Evolutionary conservation across 2,888 invertebrate genomes (phyloP).

Genomic region (Cryptops parisi): DNA sequence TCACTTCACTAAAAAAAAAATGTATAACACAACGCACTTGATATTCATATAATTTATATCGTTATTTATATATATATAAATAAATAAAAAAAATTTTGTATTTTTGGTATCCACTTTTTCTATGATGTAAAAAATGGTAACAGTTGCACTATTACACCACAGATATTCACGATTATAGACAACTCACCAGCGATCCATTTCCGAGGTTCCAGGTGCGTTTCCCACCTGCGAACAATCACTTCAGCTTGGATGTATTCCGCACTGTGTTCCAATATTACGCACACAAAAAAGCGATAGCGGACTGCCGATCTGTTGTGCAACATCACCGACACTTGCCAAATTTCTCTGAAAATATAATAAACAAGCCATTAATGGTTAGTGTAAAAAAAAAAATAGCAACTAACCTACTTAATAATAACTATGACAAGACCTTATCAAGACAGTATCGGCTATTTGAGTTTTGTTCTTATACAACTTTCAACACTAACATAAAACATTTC

Average conservation of each 20-base stretch:
- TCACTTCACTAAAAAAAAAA: no score
- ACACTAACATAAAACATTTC: no score
- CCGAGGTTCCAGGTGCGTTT: slow-evolving; percentile 56
- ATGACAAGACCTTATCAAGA: no score
- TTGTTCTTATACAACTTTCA: no score
- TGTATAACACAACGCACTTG: no score
- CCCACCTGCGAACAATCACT: slow-evolving; percentile 60
- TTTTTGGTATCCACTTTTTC: no score
- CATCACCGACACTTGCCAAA: background rate
- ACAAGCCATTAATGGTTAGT: background rate
- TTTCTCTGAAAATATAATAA: slow-evolving; percentile 2
- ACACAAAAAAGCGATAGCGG: slow-evolving; percentile 50
- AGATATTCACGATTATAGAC: background rate
- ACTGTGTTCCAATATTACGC: slow-evolving; percentile 46
- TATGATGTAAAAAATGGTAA: background rate
- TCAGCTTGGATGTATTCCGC: slow-evolving; percentile 34
- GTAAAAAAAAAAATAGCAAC: no score
- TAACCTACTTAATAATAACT: no score
- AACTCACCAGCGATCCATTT: slow-evolving; percentile 37
- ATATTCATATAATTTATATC: no score
- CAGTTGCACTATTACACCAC: background rate
- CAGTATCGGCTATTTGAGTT: no score
- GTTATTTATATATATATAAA: no score
- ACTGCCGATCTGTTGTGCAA: background rate
- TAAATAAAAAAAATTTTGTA: no score